Evolutionary conservation across 2,888 invertebrate species (phyloP).

Genomic region (Caprella mutica): DNA sequence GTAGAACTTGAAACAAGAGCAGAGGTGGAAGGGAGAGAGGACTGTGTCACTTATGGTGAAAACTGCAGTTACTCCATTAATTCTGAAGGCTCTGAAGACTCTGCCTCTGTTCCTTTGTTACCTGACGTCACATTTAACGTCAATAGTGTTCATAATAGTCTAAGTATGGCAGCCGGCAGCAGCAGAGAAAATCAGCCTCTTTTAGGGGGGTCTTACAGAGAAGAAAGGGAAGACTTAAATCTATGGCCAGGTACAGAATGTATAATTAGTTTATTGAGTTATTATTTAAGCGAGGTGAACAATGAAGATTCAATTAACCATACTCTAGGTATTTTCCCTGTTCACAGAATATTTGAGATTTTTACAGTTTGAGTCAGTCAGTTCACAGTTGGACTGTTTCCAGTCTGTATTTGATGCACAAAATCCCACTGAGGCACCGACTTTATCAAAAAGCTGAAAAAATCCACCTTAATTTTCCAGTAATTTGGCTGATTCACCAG

Average conservation of each 20-base stretch:
- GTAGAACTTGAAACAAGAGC: constrained; percentile 8
- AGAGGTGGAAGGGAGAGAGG: neutral
- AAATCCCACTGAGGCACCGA: too few relatives aligned
- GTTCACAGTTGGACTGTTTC: too few relatives aligned
- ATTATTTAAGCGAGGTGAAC: too few relatives aligned
- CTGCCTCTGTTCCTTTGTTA: constrained; percentile 50
- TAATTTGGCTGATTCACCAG: too few relatives aligned
- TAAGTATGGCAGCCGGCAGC: constrained; percentile 50
- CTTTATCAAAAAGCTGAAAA: too few relatives aligned
- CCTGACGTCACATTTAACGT: constrained; percentile 65
- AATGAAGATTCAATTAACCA: too few relatives aligned
- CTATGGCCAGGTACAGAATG: constrained; percentile 66
- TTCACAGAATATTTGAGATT: too few relatives aligned
- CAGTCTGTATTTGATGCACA: too few relatives aligned
- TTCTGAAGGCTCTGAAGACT: constrained; percentile 48
- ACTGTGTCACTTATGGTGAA: neutral
- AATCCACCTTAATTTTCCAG: too few relatives aligned
- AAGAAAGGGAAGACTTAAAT: constrained; percentile 64
- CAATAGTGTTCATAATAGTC: neutral
- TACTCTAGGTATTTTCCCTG: too few relatives aligned
- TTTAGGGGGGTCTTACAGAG: constrained; percentile 56
- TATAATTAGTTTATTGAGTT: constrained; percentile 34
- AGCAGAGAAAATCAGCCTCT: constrained; percentile 91
- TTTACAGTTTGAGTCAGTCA: too few relatives aligned
- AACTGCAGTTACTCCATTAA: constrained; percentile 10